A percentile compares a stretch with the other conserved stretches of the same genome.
Conservation (phyloP, 2,797 vertebrate genomes). For the Trachops cirrhosus region DNA sequence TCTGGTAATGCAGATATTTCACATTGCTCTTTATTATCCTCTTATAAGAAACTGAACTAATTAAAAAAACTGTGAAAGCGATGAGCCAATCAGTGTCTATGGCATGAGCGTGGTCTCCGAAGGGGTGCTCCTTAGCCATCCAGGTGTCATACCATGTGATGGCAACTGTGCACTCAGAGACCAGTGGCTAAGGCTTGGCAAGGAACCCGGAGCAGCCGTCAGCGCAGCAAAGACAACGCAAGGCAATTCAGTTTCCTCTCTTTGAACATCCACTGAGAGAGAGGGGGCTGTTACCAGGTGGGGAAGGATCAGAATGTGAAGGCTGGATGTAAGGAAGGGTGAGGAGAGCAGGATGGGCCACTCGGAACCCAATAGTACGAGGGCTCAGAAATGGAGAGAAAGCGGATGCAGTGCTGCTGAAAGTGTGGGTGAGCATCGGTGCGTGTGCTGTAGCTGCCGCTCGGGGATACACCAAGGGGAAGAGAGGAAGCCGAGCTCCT, state of each 20-base stretch:
- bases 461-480: not conserved
- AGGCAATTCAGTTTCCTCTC: not conserved
- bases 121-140: not conserved
- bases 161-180: not conserved
- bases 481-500: not conserved
- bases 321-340: not conserved
- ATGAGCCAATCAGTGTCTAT: not conserved
- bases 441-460: not conserved
- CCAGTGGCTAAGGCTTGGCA: not conserved
- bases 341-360: not conserved
- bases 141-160: not conserved
- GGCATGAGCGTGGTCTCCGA: not conserved
- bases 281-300: not conserved
- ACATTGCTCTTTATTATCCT: not conserved
- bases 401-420: not conserved
- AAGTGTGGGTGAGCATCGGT: fast-evolving
- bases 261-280: not conserved
- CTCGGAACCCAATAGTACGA: not conserved
- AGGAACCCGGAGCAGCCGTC: not conserved
- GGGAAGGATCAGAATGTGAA: not conserved
- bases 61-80: not conserved
- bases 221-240: not conserved
- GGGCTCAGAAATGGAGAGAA: not conserved
- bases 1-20: not conserved
- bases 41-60: not conserved